Evolutionary conservation across 2,888 invertebrate genomes (phyloP).

Genomic region (Malthinus seriepunctatus): DNA sequence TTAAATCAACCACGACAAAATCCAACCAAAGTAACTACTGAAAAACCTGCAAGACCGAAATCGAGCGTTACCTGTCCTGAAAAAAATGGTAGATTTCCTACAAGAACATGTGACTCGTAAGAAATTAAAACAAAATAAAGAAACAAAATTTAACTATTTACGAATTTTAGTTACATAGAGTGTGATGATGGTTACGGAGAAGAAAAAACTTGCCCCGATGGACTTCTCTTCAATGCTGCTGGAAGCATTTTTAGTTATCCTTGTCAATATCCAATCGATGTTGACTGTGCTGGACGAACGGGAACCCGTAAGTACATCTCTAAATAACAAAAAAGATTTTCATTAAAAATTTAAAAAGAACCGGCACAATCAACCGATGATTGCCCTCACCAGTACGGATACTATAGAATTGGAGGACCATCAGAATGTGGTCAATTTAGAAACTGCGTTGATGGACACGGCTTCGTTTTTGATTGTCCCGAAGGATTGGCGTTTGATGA

Average conservation of each 20-base stretch:
- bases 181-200: slow-evolving; percentile 72
- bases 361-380: slow-evolving; percentile 73
- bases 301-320: slow-evolving; percentile 63
- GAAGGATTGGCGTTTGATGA: slow-evolving; percentile 75
- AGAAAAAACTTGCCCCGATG: slow-evolving; percentile 81
- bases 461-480: slow-evolving; percentile 74
- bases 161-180: slow-evolving; percentile 52
- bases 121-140: slow-evolving; percentile 2
- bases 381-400: slow-evolving; percentile 84
- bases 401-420: slow-evolving; percentile 71
- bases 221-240: slow-evolving; percentile 76
- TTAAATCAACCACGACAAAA: background rate
- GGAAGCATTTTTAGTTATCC: slow-evolving; percentile 70
- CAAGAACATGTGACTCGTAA: slow-evolving; percentile 71
- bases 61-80: slow-evolving; percentile 61
- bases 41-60: slow-evolving; percentile 2
- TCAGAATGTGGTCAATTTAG: slow-evolving; percentile 77
- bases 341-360: slow-evolving; percentile 56
- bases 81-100: slow-evolving; percentile 69
- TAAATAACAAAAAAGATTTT: background rate
- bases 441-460: slow-evolving; percentile 81
- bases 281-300: slow-evolving; percentile 73
- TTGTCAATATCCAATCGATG: slow-evolving; percentile 84
- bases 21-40: slow-evolving; percentile 9
- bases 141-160: background rate